Evolutionary conservation across 2,797 vertebrate species (phyloP).

Genomic region (Enteromius radiatus): DNA sequence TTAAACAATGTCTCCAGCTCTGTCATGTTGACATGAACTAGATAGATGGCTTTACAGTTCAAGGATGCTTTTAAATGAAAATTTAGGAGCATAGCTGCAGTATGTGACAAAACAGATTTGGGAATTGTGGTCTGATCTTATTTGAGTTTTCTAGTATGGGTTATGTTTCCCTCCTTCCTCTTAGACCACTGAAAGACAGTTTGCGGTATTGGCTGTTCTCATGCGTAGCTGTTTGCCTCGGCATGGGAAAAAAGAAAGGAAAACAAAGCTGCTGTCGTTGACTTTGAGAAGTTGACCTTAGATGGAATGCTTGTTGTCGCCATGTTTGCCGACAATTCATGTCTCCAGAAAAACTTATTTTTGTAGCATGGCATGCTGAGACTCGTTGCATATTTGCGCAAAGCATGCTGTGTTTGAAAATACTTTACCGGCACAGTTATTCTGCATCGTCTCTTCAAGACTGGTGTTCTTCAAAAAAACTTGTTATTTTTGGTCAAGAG

Average conservation of each 20-base stretch:
- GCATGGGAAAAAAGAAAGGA: conserved; percentile 26
- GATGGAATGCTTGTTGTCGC: conserved; percentile 67
- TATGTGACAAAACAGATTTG: conserved; percentile 26
- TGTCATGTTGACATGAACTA: conserved; percentile 34
- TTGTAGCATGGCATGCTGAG: conserved; percentile 68
- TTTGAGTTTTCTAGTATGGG: conserved; percentile 23
- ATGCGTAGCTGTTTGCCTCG: conserved; percentile 29
- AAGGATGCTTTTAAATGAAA: conserved; percentile 36
- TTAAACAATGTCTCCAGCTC: not conserved
- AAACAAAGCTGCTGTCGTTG: conserved; percentile 55
- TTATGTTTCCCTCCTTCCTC: conserved; percentile 33
- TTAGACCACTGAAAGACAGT: conserved; percentile 39
- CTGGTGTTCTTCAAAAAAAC: conserved; percentile 52
- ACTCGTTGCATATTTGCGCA: conserved; percentile 72
- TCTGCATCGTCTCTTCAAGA: conserved; percentile 65
- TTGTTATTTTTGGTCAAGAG: conserved; percentile 69
- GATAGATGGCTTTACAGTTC: conserved; percentile 39
- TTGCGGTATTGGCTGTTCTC: conserved; percentile 44
- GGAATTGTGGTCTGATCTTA: conserved; percentile 41
- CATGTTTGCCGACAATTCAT: conserved; percentile 69
- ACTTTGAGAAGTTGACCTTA: conserved; percentile 66
- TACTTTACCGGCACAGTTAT: conserved; percentile 60
- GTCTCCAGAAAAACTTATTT: conserved; percentile 66
- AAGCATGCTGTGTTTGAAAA: conserved; percentile 72
- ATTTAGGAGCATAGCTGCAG: not conserved